A percentile compares a stretch with the other conserved stretches of the same genome.
Conservation (phyloP, 2,113 vertebrate genomes). For the Riparia riparia region DNA sequence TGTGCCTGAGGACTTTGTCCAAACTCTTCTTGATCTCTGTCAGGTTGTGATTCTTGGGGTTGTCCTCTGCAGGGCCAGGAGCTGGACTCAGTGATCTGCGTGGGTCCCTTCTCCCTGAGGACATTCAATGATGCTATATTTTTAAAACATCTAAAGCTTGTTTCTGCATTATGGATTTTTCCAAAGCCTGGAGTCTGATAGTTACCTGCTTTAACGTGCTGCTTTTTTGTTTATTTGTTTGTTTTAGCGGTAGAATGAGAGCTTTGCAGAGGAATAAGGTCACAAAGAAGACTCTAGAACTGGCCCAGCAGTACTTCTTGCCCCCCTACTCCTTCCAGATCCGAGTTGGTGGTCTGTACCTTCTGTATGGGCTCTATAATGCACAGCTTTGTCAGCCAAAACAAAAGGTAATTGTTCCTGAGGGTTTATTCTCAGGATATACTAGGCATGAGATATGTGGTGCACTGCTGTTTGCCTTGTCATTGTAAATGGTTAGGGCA, state of each 20-base stretch:
- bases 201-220: background rate
- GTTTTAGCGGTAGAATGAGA: constrained; percentile 80
- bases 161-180: background rate
- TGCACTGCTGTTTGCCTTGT: background rate
- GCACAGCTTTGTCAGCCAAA: constrained; percentile 83
- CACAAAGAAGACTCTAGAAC: constrained; percentile 80
- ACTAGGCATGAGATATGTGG: accelerated
- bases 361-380: constrained; percentile 87
- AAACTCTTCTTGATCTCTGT: background rate
- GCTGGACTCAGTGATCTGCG: background rate
- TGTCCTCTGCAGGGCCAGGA: background rate
- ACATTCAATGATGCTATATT: background rate
- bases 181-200: background rate
- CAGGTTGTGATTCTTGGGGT: background rate
- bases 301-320: constrained; percentile 81
- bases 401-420: constrained; percentile 82
- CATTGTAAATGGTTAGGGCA: background rate
- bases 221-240: background rate
- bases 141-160: background rate
- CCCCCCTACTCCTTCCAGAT: constrained; percentile 94
- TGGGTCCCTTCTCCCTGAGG: background rate
- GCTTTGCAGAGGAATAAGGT: constrained; percentile 79
- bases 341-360: constrained; percentile 90
- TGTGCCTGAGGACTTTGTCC: background rate
- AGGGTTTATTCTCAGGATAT: background rate